Evolutionary conservation across 2,797 vertebrate species (phyloP).

Genomic region (Gephyroberyx darwinii): DNA sequence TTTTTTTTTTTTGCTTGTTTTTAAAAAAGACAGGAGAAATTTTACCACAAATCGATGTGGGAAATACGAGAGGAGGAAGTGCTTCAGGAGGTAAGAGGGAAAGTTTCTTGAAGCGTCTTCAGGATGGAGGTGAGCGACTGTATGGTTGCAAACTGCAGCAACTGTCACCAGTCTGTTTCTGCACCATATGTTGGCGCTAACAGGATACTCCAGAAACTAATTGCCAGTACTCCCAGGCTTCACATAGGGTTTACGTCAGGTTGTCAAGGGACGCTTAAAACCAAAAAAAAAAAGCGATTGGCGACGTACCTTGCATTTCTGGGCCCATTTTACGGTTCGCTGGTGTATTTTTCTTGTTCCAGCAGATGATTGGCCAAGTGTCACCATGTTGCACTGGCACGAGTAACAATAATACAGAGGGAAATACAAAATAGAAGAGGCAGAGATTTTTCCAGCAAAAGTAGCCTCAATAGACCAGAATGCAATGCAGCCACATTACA

Average conservation of each 20-base stretch:
- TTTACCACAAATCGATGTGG: too few relatives aligned
- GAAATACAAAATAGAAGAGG: slow-evolving; percentile 17
- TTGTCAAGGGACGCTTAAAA: too few relatives aligned
- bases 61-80: background rate
- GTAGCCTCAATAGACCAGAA: background rate
- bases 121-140: too few relatives aligned
- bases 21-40: too few relatives aligned
- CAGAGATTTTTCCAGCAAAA: slow-evolving; percentile 32
- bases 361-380: background rate
- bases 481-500: slow-evolving; percentile 10
- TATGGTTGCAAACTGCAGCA: slow-evolving; percentile 3
- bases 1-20: too few relatives aligned
- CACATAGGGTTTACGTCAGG: slow-evolving; percentile 28
- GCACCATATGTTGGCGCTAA: slow-evolving; percentile 13
- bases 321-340: background rate
- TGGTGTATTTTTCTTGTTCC: background rate
- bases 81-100: background rate
- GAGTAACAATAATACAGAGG: slow-evolving; percentile 1
- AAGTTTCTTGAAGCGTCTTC: background rate
- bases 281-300: too few relatives aligned
- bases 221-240: slow-evolving; percentile 20
- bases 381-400: slow-evolving; percentile 15
- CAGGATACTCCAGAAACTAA: slow-evolving; percentile 10
- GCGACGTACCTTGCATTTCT: background rate
- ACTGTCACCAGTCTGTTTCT: slow-evolving; percentile 12